These are phyloP conservation scores for Priocnemis perturbator DNA, from an alignment of 2,888 invertebrate species.

Conservation along the genomic window DNA sequence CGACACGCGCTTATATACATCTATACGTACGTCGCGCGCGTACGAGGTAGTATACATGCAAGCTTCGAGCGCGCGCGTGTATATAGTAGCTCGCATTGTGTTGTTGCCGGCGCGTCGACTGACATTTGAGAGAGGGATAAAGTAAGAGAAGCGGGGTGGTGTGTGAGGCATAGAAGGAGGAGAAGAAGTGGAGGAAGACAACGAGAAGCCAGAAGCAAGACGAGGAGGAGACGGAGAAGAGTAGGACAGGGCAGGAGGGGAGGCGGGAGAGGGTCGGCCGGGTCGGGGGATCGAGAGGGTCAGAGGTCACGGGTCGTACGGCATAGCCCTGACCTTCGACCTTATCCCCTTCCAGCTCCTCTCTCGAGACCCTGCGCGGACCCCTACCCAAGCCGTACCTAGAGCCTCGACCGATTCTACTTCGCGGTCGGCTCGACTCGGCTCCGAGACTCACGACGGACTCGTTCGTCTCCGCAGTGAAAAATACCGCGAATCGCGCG, in stretches of 20 bases:
- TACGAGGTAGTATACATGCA: too few relatives aligned
- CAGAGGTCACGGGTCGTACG: constrained; percentile 71
- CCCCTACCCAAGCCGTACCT: constrained; percentile 55
- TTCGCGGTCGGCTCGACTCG: constrained; percentile 51
- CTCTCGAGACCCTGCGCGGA: constrained; percentile 48
- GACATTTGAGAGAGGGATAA: constrained; percentile 44
- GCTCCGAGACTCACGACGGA: constrained; percentile 36
- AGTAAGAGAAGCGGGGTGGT: background rate
- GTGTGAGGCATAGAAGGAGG: constrained; percentile 11
- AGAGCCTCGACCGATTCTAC: constrained; percentile 49
- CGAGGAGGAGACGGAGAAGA: constrained; percentile 14
- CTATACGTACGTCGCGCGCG: too few relatives aligned
- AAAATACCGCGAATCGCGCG: background rate
- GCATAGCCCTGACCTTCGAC: constrained; percentile 72
- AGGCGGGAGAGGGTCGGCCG: constrained; percentile 54
- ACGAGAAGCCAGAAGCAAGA: constrained; percentile 30
- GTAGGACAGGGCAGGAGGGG: constrained; percentile 25
- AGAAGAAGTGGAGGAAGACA: constrained; percentile 27
- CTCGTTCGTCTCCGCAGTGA: background rate
- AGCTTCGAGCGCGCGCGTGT: constrained; percentile 13
- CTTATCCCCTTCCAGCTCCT: constrained; percentile 53
- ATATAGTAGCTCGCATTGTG: constrained; percentile 34
- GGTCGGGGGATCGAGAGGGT: constrained; percentile 70
- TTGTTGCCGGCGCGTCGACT: constrained; percentile 34
- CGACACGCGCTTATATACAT: too few relatives aligned